These are phyloP conservation scores for Samia ricini DNA, from an alignment of 1,140 invertebrate species.

Conservation along the genomic window DNA sequence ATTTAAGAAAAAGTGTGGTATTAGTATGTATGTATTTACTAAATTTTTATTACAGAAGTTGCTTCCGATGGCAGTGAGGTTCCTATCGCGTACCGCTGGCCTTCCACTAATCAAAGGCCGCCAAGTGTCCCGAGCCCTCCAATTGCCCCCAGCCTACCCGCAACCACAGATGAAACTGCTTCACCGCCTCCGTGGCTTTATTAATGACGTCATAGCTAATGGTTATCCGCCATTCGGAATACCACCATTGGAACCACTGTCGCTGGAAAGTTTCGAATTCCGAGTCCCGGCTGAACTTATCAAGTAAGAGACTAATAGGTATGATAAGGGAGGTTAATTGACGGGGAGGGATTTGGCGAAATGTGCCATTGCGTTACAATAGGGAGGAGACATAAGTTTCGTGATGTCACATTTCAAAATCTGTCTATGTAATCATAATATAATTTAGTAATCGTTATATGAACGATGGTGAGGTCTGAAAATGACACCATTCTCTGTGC, in stretches of 20 bases:
- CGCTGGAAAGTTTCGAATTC: not conserved
- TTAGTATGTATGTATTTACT: too few relatives aligned
- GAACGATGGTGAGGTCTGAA: too few relatives aligned
- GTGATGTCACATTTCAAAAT: too few relatives aligned
- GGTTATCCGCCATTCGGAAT: not conserved
- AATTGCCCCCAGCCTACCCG: not conserved
- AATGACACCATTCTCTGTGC: too few relatives aligned
- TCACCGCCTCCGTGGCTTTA: not conserved
- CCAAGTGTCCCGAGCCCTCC: not conserved
- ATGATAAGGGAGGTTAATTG: too few relatives aligned
- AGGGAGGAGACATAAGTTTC: too few relatives aligned
- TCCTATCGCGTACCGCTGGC: not conserved
- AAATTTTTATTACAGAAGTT: not conserved
- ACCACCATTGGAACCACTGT: conserved; percentile 2
- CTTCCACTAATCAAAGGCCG: not conserved
- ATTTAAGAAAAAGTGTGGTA: too few relatives aligned
- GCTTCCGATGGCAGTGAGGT: not conserved
- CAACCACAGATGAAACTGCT: not conserved
- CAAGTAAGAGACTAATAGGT: conserved; percentile 1
- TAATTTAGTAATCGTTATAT: too few relatives aligned
- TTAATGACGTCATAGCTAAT: not conserved
- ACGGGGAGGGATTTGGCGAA: too few relatives aligned
- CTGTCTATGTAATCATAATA: too few relatives aligned
- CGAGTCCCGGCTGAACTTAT: not conserved
- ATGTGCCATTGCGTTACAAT: too few relatives aligned